Percentiles rank a stretch among this genome's conserved stretches.
Evolutionary conservation across 2,888 invertebrate genomes (phyloP).

Genomic region (Lypha dubia): DNA sequence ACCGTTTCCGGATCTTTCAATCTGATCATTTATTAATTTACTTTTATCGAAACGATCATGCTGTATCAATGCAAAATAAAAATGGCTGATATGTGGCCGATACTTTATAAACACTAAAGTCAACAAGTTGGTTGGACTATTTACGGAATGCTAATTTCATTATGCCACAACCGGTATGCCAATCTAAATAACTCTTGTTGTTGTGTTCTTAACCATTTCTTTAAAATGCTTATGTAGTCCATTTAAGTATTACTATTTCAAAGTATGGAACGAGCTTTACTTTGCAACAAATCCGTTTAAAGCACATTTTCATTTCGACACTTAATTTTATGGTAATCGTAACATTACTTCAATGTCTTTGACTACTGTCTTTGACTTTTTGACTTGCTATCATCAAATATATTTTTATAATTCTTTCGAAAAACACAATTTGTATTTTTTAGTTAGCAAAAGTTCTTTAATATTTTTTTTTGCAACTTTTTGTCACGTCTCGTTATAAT

Average conservation of each 20-base stretch:
- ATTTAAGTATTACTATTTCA: not conserved
- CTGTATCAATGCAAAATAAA: no score
- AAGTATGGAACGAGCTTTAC: not conserved
- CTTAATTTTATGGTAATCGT: slow-evolving; percentile 34
- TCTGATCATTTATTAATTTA: no score
- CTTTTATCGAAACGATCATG: no score
- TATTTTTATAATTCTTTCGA: slow-evolving; percentile 20
- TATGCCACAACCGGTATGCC: no score
- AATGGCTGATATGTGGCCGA: no score
- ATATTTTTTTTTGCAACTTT: slow-evolving; percentile 47
- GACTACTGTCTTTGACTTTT: slow-evolving; percentile 27
- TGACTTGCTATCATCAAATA: slow-evolving; percentile 46
- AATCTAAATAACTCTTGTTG: no score
- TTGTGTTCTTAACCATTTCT: not conserved
- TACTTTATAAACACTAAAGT: no score
- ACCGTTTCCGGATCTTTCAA: no score
- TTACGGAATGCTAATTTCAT: no score
- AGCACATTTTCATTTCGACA: slow-evolving; percentile 33
- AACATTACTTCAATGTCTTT: slow-evolving; percentile 26
- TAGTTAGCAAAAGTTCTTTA: slow-evolving; percentile 17
- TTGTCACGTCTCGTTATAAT: slow-evolving; percentile 70
- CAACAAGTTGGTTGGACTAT: no score
- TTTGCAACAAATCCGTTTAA: not conserved
- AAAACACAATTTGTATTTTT: not conserved
- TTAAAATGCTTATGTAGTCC: not conserved